Evolutionary conservation across 2,113 vertebrate genomes (phyloP).

Genomic region (Sphaerodactylus townsendi): DNA sequence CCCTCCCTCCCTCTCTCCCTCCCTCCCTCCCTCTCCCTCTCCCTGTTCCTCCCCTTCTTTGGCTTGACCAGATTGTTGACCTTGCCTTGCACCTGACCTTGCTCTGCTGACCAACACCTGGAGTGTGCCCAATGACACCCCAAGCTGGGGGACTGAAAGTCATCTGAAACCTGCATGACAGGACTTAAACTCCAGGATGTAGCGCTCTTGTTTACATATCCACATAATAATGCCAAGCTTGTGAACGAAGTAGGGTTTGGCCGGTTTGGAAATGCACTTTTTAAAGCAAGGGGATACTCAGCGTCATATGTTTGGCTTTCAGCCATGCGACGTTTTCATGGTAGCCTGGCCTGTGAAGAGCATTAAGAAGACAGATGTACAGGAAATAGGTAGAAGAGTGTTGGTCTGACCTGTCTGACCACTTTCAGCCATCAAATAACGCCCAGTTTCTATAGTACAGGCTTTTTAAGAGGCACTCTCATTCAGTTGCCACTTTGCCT

Average conservation of each 20-base stretch:
- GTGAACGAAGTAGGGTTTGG: neutral
- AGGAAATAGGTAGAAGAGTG: neutral
- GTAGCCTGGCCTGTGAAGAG: neutral
- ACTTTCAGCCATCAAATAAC: neutral
- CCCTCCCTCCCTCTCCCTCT: too few species aligned
- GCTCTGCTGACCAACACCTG: too few species aligned
- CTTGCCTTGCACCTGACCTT: too few species aligned
- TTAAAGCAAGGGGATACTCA: neutral
- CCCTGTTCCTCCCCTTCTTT: too few species aligned
- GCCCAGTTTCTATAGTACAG: neutral
- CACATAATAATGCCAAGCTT: neutral
- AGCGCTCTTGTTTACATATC: neutral
- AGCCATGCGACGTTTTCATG: neutral
- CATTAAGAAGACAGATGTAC: neutral
- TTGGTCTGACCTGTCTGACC: neutral
- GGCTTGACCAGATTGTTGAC: too few species aligned
- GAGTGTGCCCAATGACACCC: too few species aligned
- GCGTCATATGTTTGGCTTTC: neutral
- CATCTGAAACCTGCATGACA: neutral
- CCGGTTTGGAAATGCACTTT: neutral
- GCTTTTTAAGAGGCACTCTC: constrained; percentile 10
- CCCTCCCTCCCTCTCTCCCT: too few species aligned
- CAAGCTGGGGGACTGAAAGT: neutral
- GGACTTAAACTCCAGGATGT: neutral
- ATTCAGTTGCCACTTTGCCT: constrained; percentile 18